A percentile compares a stretch with the other conserved stretches of the same genome.
These are phyloP conservation scores for Brachionus angularis DNA, from an alignment of 1,140 invertebrate species.

Conservation along the genomic window DNA sequence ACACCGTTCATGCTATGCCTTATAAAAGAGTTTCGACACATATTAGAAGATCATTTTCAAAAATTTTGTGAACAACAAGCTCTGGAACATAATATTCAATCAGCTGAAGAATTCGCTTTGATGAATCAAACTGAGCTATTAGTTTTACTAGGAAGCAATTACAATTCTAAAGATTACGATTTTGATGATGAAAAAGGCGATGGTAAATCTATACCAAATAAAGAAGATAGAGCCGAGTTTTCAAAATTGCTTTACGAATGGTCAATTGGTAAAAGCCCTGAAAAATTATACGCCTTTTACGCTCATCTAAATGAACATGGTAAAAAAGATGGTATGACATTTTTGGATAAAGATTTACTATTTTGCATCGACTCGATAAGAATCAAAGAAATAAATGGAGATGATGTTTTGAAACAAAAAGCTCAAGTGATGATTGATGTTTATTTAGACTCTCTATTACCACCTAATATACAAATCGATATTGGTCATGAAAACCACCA, in stretches of 20 bases:
- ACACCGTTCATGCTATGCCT: conserved; percentile 9
- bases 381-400: conserved; percentile 55
- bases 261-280: conserved; percentile 48
- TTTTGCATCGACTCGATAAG: conserved; percentile 58
- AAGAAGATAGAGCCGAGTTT: conserved; percentile 27
- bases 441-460: conserved; percentile 54
- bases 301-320: conserved; percentile 55
- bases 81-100: background rate
- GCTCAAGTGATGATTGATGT: conserved; percentile 55
- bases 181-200: conserved; percentile 36
- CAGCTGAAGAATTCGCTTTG: background rate
- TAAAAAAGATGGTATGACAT: conserved; percentile 53
- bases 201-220: background rate
- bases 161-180: conserved; percentile 30
- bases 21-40: conserved; percentile 7
- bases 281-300: conserved; percentile 55
- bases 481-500: conserved; percentile 50
- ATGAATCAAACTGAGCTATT: conserved; percentile 7
- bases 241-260: conserved; percentile 21
- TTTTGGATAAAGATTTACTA: conserved; percentile 56
- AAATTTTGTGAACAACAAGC: conserved; percentile 30
- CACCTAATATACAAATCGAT: conserved; percentile 54
- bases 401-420: conserved; percentile 54
- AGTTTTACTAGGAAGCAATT: background rate
- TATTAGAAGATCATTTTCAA: conserved; percentile 22